Base-by-base conservation (phyloP, 2,113 vertebrate species). In the Diglossa brunneiventris region DNA sequence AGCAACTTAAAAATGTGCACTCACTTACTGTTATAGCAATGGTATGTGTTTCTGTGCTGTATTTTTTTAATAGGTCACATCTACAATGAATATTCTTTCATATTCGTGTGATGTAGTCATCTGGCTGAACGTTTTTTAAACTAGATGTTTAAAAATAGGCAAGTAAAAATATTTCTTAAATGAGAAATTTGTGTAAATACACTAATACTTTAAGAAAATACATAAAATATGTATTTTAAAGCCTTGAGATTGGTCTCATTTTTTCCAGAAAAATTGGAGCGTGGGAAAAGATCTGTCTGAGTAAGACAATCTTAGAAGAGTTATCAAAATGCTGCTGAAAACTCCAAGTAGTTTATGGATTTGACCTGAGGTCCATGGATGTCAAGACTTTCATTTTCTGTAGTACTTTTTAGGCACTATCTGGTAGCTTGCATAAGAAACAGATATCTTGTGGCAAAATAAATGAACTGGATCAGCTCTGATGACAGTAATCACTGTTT, bases 1-100 rank as follows among this genome's bases (percentile, higher is more conserved):
- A 72, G 83, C 85, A 93, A 87, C 41, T 93, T 81, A 46, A 81
- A 94, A 91, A 81, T 52, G 28, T 84, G 73, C 86, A 74, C 55
- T 89, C 73, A 95, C 67, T 88, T 70, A 92, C 82, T 96, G 56
- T 94, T 78, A 93, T 23, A 62, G 58, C 80, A 92, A 90, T 92
- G 62, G 80, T 90, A 78, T 46, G 63, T 92, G 88, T 87, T 94
- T 66, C 83, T 93, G 47, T 78, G 76, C 62, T 89, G 68, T 75
- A 26, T 42, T 80, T 94, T 92, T 89, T 72, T 62, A 79, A 87
- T 87, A 58, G 72, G 80, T 95, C 22, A 6, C 61, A 81, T 75
- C 90, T 92, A 74, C 79, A 88, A 50, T 46, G 58, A 89, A 64
- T 37, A 76, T 85, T 95, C 90, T 87, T 96, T 93, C n/a, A 26